Percentiles rank a stretch among this genome's conserved stretches.
phyloP scores from a whole-genome alignment of 2,113 vertebrate genomes.

The Bettongia penicillata region DNA sequence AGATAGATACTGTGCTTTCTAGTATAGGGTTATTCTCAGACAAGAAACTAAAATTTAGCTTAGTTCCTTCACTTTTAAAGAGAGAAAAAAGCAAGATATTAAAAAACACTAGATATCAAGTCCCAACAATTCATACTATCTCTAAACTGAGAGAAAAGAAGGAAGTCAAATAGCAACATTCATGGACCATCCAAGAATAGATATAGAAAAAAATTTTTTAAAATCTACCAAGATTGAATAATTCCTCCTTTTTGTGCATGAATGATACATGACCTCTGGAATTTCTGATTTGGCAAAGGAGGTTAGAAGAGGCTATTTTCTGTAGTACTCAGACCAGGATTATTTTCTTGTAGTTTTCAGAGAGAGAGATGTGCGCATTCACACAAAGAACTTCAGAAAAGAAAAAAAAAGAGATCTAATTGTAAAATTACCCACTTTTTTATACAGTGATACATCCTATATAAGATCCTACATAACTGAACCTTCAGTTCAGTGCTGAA shows the following conservation, averaged over 20 bases:
- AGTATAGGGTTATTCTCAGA: background rate
- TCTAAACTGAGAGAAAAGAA: conserved; percentile 26
- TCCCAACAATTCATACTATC: background rate
- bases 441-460: conserved; percentile 62
- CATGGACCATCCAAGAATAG: conserved; percentile 18
- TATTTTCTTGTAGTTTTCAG: conserved; percentile 68
- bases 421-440: conserved; percentile 71
- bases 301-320: conserved; percentile 44
- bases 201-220: conserved; percentile 48
- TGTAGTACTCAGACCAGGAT: conserved; percentile 55
- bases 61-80: background rate
- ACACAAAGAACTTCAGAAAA: conserved; percentile 58
- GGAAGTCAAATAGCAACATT: conserved; percentile 26
- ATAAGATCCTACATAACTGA: conserved; percentile 42
- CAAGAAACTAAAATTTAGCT: background rate
- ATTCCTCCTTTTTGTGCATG: conserved; percentile 49
- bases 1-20: background rate
- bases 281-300: conserved; percentile 29
- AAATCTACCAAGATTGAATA: conserved; percentile 49
- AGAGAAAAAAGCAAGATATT: background rate
- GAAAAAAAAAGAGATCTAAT: conserved; percentile 43
- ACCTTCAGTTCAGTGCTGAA: background rate
- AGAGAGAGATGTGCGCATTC: conserved; percentile 59
- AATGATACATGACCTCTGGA: conserved; percentile 51
- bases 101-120: conserved; percentile 30